These are phyloP conservation scores for Istiophorus platypterus DNA, from an alignment of 2,113 vertebrate genomes.

Conservation along the genomic window DNA sequence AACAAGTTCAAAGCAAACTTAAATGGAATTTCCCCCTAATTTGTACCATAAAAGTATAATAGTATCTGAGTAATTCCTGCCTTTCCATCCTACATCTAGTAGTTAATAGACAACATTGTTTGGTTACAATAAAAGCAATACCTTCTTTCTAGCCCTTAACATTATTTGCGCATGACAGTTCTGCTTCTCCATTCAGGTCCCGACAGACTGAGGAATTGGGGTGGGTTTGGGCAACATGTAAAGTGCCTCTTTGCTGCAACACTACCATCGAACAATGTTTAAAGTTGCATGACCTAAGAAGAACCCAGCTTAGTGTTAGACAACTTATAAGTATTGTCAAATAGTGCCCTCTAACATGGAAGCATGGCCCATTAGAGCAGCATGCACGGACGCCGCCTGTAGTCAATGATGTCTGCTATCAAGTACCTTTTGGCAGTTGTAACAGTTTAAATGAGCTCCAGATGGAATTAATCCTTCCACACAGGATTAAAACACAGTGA, in stretches of 20 bases:
- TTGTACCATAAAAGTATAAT: constrained; percentile 19
- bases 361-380: neutral
- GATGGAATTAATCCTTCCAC: constrained; percentile 53
- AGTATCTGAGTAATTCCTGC: neutral
- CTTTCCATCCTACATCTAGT: constrained; percentile 6
- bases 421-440: constrained; percentile 56
- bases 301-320: neutral
- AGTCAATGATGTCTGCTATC: constrained; percentile 34
- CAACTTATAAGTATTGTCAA: constrained; percentile 21
- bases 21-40: constrained; percentile 16
- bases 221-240: neutral
- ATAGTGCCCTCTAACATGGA: constrained; percentile 53
- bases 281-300: constrained; percentile 35
- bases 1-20: constrained; percentile 4
- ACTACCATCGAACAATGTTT: neutral
- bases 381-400: neutral
- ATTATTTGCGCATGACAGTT: neutral
- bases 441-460: constrained; percentile 60
- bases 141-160: neutral
- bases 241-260: neutral
- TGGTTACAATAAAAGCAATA: neutral
- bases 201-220: constrained; percentile 7
- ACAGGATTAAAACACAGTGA: constrained; percentile 48
- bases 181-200: neutral
- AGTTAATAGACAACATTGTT: neutral